These are phyloP conservation scores for Galeopterus variegatus DNA, from an alignment of 2,113 vertebrate species.

Conservation along the genomic window DNA sequence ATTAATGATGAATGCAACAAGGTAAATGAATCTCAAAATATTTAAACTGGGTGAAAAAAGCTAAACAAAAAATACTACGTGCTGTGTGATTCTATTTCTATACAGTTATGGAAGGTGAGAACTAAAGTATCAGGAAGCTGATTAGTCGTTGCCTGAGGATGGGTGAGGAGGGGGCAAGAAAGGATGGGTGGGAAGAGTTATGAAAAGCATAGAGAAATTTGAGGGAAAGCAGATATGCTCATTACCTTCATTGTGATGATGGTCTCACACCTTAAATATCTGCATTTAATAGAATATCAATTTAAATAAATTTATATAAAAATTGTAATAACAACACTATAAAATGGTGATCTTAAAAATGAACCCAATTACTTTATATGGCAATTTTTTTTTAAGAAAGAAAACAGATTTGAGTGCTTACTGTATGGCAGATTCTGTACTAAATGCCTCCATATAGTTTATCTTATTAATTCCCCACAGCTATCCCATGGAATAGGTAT, in stretches of 20 bases:
- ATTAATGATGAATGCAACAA: neutral
- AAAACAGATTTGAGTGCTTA: neutral
- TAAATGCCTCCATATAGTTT: neutral
- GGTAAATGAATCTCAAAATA: neutral
- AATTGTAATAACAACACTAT: neutral
- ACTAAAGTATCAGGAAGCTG: neutral
- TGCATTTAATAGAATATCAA: neutral
- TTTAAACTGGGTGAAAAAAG: neutral
- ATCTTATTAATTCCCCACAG: neutral
- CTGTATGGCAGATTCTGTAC: no score
- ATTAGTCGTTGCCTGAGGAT: neutral
- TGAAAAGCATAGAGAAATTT: rapidly evolving
- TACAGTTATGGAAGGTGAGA: neutral
- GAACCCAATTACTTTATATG: neutral
- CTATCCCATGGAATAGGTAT: neutral
- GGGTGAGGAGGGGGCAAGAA: rapidly evolving
- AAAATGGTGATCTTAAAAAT: neutral
- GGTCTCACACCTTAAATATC: neutral
- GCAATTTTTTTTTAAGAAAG: neutral
- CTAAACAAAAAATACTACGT: neutral
- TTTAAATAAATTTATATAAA: neutral
- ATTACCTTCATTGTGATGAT: neutral
- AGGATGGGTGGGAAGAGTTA: rapidly evolving
- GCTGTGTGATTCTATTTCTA: neutral
- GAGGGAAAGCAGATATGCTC: neutral